phyloP scores from a whole-genome alignment of 2,797 vertebrate species.

The Epinephelus malabaricus region DNA sequence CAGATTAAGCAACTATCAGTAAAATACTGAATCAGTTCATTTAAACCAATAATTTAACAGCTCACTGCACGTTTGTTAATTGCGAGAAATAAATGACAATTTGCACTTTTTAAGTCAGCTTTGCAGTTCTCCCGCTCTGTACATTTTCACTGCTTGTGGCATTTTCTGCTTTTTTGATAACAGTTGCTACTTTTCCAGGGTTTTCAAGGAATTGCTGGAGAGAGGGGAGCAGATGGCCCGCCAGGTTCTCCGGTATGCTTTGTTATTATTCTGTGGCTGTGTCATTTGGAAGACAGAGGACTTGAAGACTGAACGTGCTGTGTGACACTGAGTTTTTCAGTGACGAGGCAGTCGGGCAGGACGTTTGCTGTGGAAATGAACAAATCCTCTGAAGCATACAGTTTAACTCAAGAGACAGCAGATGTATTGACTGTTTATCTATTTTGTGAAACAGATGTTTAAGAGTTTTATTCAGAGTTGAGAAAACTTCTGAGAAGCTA shows the following conservation, averaged over 20 bases:
- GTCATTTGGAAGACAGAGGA: constrained; percentile 16
- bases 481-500: not conserved
- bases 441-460: not conserved
- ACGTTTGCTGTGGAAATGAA: constrained; percentile 14
- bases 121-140: not conserved
- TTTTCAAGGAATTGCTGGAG: constrained; percentile 83
- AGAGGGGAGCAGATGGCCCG: constrained; percentile 81
- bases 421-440: not conserved
- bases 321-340: not conserved
- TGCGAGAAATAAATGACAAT: constrained; percentile 18
- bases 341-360: not conserved
- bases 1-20: constrained; percentile 45
- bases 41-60: constrained; percentile 27
- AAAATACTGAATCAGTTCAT: constrained; percentile 30
- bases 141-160: not conserved
- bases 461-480: not conserved
- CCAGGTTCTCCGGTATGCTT: constrained; percentile 85
- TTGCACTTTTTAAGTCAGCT: constrained; percentile 9
- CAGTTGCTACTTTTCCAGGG: constrained; percentile 80
- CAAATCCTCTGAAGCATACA: not conserved
- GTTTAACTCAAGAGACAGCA: not conserved
- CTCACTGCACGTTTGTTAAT: constrained; percentile 14
- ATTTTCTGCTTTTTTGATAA: not conserved
- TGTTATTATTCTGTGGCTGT: constrained; percentile 5
- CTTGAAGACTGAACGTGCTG: not conserved